Base-by-base conservation (phyloP, 2,113 vertebrate species). In the Nanorana parkeri region DNA sequence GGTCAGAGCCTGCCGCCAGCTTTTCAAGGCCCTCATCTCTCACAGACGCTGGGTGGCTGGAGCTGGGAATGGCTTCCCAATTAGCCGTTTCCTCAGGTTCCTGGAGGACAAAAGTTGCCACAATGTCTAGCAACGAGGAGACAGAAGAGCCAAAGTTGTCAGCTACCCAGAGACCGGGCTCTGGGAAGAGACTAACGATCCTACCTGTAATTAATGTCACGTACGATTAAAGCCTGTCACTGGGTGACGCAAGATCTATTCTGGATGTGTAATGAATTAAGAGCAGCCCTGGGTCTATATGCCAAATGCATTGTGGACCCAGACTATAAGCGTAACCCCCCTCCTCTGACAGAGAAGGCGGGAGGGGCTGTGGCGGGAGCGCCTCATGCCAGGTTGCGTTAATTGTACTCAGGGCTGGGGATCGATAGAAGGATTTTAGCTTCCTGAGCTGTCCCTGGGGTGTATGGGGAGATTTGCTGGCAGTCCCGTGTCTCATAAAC, bases 401-500 rank as follows among this genome's bases (percentile, higher is more conserved):
- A 91, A 88, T 88, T 88, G 89, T 89, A 90, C 89, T 87, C 86
- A 84, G 87, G 88, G 56, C 87, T 86, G 19, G 20, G 0, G 87
- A 89, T 89, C 89, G 67, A 91, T 89, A 52, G 15, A 29, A 83
- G 87, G 87, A 89, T 89, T 90, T 89, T 77, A 89, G 90, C 88
- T 88, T 88, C 87, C 87, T 77, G 86, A 88, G 72, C 84, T 13
- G 86, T 86, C 88, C 89, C 90, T 60, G 0, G 80, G 85, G 85
- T 71, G 24, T 68, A 63, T 13, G 71, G 83, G 76, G 55, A 84
- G 84, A 71, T 84, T 47, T 36, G 64, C 54, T 78, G 75, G 81
- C 67, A 72, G 58, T 24, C 63, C 55, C 67, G 55, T 68, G 68
- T 81, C 63, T 77, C 26, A 71, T 4, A 78, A 1, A 83, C 87